Percentiles rank a stretch among this genome's conserved stretches.
Conservation (phyloP, 2,888 invertebrate species). For the Agrochola lota region DNA sequence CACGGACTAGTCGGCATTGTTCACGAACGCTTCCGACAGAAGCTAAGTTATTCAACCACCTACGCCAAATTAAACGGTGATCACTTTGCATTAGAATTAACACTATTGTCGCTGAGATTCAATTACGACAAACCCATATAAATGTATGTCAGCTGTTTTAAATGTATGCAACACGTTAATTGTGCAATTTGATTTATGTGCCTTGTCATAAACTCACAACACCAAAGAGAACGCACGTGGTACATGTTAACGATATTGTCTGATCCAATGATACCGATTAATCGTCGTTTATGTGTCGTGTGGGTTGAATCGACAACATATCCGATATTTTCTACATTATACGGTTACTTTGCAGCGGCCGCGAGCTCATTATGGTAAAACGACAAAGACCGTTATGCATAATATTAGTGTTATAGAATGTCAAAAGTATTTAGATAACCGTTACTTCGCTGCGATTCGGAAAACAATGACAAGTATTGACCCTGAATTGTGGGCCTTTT, state of each 20-base stretch:
- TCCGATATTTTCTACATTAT: conserved; percentile 69
- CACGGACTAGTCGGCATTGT: conserved; percentile 68
- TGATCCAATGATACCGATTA: conserved; percentile 68
- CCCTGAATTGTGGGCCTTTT: conserved; percentile 64
- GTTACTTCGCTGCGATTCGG: conserved; percentile 71
- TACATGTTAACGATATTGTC: conserved; percentile 66
- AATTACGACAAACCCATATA: conserved; percentile 72
- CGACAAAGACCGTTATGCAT: conserved; percentile 80
- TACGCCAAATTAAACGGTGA: conserved; percentile 81
- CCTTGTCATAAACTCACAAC: conserved; percentile 66
- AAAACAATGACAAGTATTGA: conserved; percentile 73
- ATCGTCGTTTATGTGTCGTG: conserved; percentile 71
- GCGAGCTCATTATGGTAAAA: conserved; percentile 72
- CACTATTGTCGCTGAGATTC: conserved; percentile 72
- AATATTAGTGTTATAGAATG: conserved; percentile 75
- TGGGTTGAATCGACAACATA: conserved; percentile 72
- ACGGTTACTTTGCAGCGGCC: conserved; percentile 63
- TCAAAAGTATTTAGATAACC: conserved; percentile 73
- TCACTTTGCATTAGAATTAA: conserved; percentile 81
- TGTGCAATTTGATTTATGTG: conserved; percentile 80
- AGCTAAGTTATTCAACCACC: conserved; percentile 78
- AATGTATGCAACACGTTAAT: conserved; percentile 74
- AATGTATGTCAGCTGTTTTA: conserved; percentile 67
- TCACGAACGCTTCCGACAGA: conserved; percentile 79
- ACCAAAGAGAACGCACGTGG: conserved; percentile 66